Evolutionary conservation across 2,113 vertebrate species (phyloP), one percentile per base, ranked within the genome.

Genomic region (Alethe castanea): DNA sequence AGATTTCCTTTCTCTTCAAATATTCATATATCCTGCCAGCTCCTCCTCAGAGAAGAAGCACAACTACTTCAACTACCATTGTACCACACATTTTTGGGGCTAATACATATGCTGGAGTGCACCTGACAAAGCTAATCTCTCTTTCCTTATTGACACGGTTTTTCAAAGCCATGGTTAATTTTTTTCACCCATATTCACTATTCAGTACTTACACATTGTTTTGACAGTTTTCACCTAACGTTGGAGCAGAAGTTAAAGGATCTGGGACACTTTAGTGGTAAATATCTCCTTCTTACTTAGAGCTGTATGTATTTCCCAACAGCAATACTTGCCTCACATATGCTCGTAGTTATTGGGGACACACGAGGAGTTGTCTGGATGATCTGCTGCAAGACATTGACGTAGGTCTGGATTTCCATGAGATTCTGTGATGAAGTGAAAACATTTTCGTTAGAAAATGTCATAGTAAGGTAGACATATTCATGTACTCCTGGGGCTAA

Each of bases 331-430:
- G 99, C 99, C 98, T 99, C 99, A 18, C 97, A 98, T 74, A 98
- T 97, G 76, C 98, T 98, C 31, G 96, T 65, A 19, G 98, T 97
- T 88, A 98, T 82, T 35, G 96, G 97, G 40, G 98, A 95, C 91
- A 97, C 96, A 12, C 98, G 98, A 59, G 98, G 98, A 38, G 98
- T 97, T 17, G 98, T 98, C 96, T 99, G 98, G 90, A 98, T 98
- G 94, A 99, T 99, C 97, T 99, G 99, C 77, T 99, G 98, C 87
- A 99, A 97, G 96, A 99, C 98, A 94, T 96, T 98, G 36, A 99
- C 97, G 4, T 99, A 99, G 66, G 99, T 99, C 97, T 99, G 98
- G 95, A 99, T 99, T 98, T 99, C 99, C 91, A 99, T 98, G 13
- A 99, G 98, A 85, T 99, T 99, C 99, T 99, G 92, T 82, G n/a